Percentiles rank a stretch among this genome's conserved stretches.
These are phyloP conservation scores for Thalassophryne amazonica DNA, from an alignment of 2,797 vertebrate genomes.

Conservation along the genomic window DNA sequence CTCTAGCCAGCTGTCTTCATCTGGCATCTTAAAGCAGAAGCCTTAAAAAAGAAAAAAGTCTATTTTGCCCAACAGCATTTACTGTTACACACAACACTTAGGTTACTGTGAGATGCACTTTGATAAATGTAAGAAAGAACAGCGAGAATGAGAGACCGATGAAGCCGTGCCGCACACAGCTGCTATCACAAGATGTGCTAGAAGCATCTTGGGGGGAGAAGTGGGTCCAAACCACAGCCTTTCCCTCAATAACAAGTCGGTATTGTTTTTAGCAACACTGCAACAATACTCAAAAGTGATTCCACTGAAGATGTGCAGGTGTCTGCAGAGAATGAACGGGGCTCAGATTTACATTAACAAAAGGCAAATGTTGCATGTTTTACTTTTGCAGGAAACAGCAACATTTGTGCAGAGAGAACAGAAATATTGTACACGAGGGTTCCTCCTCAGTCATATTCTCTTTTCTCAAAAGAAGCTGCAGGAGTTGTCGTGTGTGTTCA, in stretches of 20 bases:
- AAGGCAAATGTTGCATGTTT: slow-evolving; percentile 29
- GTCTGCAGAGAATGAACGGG: slow-evolving; percentile 27
- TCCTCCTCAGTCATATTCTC: not conserved
- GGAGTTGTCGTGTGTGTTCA: too few species aligned
- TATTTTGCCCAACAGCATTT: slow-evolving; percentile 19
- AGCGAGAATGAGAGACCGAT: not conserved
- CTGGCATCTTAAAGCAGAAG: slow-evolving; percentile 6
- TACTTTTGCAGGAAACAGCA: slow-evolving; percentile 42
- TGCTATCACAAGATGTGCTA: too few species aligned
- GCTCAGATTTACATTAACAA: slow-evolving; percentile 38
- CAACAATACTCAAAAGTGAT: slow-evolving; percentile 24
- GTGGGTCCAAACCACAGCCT: too few species aligned
- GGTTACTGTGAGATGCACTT: slow-evolving; percentile 27
- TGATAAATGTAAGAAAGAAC: slow-evolving; percentile 14
- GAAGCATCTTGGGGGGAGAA: too few species aligned
- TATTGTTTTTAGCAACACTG: slow-evolving; percentile 28
- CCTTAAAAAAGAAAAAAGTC: not conserved
- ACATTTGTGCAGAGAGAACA: slow-evolving; percentile 27
- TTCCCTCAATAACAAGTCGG: too few species aligned
- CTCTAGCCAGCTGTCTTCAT: not conserved
- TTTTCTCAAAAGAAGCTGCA: too few species aligned
- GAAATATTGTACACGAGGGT: not conserved
- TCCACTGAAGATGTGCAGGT: slow-evolving; percentile 10
- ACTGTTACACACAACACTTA: slow-evolving; percentile 12
- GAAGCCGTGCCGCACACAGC: not conserved